Conservation (phyloP, 1,140 invertebrate genomes). For the Akabosia matsudoensis region DNA sequence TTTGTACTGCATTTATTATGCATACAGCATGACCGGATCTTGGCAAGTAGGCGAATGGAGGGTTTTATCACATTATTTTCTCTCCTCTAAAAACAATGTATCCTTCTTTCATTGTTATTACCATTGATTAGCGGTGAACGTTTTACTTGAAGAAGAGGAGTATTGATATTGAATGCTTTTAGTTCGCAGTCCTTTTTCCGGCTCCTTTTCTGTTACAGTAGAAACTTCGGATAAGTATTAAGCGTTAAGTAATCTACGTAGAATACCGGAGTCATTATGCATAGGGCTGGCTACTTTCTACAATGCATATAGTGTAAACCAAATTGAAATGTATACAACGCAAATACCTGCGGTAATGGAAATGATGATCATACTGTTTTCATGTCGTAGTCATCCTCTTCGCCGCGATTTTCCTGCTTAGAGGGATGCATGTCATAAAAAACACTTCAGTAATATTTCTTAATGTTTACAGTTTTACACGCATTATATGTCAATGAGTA, state of each 20-base stretch:
- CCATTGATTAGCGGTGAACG: not conserved
- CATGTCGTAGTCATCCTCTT: no score
- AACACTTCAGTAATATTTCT: no score
- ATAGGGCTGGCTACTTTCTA: not conserved
- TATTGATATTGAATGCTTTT: no score
- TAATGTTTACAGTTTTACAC: no score
- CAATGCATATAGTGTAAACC: not conserved
- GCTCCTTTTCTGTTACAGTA: not conserved
- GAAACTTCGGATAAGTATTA: not conserved
- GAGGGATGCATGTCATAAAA: no score
- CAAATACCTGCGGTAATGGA: not conserved
- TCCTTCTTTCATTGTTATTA: not conserved
- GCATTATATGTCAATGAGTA: not conserved
- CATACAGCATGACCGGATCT: constrained; percentile 10
- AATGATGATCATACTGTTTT: no score
- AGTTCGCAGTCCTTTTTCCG: no score
- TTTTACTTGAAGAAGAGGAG: not conserved
- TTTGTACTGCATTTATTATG: not conserved
- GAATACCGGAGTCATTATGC: not conserved
- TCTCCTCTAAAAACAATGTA: not conserved
- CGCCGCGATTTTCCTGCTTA: no score
- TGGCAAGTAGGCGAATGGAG: not conserved
- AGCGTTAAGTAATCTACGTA: no score
- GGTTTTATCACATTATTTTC: not conserved
- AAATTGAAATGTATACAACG: not conserved